phyloP scores from a whole-genome alignment of 2,797 vertebrate genomes.

The Enteromius mattozi region DNA sequence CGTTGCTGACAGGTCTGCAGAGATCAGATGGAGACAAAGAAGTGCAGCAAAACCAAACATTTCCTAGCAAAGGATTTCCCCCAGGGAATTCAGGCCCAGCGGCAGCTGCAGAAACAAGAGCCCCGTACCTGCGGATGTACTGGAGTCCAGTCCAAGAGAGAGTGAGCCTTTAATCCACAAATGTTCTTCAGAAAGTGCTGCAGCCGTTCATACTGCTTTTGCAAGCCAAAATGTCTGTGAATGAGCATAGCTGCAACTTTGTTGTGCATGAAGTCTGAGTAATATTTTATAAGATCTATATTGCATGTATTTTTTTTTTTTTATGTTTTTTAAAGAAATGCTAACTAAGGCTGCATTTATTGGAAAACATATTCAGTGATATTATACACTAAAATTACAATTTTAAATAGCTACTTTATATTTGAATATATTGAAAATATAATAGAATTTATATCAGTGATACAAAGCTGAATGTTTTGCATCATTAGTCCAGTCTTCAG shows the following conservation, averaged over 20 bases:
- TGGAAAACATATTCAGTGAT: not conserved
- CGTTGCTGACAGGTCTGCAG: slow-evolving; percentile 51
- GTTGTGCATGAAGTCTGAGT: not conserved
- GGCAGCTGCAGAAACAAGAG: slow-evolving; percentile 64
- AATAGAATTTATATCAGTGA: not conserved
- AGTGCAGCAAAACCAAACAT: slow-evolving; percentile 58
- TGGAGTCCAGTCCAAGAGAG: slow-evolving; percentile 51
- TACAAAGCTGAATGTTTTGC: not conserved
- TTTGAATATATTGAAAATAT: too few species aligned
- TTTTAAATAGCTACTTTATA: not conserved
- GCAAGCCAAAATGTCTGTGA: slow-evolving; percentile 42
- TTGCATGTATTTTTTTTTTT: not conserved
- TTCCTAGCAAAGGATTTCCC: slow-evolving; percentile 60
- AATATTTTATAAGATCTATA: not conserved
- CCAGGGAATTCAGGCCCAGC: slow-evolving; percentile 55
- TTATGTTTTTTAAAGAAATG: not conserved
- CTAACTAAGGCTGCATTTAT: not conserved
- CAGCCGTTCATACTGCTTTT: slow-evolving; percentile 30
- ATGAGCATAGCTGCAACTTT: slow-evolving; percentile 9
- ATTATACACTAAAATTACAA: too few species aligned
- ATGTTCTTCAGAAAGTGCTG: slow-evolving; percentile 55
- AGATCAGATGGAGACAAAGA: slow-evolving; percentile 49
- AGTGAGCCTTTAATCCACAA: slow-evolving; percentile 56
- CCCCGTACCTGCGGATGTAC: slow-evolving; percentile 59
- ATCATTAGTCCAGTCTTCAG: not conserved